Evolutionary conservation across 1,140 invertebrate species (phyloP).

Genomic region (Dendroctonus ponderosae): DNA sequence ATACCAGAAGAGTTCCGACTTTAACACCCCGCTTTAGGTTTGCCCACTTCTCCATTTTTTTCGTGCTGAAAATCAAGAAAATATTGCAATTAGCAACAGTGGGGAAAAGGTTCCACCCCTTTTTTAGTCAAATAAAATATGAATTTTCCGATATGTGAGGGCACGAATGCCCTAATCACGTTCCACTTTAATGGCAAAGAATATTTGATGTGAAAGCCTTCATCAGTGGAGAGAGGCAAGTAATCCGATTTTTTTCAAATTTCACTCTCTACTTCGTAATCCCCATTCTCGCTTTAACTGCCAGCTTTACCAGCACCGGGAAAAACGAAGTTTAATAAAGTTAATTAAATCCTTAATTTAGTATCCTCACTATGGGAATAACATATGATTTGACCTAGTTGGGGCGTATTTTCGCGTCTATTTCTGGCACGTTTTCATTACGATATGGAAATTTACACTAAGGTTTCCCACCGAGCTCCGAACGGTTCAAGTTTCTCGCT

Average conservation of each 20-base stretch:
- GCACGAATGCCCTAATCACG: no score
- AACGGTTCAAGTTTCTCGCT: neutral
- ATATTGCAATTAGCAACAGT: no score
- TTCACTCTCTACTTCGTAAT: neutral
- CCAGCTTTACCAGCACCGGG: conserved; percentile 1
- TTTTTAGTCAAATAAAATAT: no score
- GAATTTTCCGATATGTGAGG: no score
- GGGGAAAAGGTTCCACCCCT: no score
- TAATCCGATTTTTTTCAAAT: neutral
- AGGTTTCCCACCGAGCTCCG: no score
- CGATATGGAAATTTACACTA: neutral
- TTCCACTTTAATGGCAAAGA: no score
- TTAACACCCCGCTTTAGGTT: conserved; percentile 14
- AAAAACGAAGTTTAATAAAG: conserved; percentile 10
- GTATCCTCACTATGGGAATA: conserved; percentile 7
- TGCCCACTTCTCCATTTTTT: conserved; percentile 24
- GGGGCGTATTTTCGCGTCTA: neutral
- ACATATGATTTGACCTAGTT: conserved; percentile 7
- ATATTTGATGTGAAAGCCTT: neutral
- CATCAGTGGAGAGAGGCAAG: neutral
- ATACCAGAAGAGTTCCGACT: conserved; percentile 14
- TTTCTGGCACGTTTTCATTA: conserved; percentile 2
- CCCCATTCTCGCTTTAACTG: conserved; percentile 1
- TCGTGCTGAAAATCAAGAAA: neutral
- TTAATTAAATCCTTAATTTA: conserved; percentile 17